These are phyloP conservation scores for Cheumatopsyche charites DNA, from an alignment of 1,140 invertebrate genomes.

Conservation along the genomic window DNA sequence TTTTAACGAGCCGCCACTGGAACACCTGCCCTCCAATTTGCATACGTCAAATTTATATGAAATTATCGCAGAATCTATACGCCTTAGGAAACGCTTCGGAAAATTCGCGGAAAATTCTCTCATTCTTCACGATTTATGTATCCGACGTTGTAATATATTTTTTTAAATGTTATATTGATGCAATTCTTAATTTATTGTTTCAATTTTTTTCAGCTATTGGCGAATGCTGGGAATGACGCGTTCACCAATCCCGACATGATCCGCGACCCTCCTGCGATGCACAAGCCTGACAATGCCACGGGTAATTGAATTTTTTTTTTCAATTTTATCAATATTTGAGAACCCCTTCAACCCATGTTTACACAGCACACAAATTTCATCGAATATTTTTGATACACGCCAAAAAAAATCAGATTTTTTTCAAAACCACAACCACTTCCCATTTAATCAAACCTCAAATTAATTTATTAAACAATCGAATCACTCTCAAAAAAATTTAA, in stretches of 20 bases:
- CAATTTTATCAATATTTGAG: no score
- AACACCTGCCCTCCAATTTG: constrained; percentile 34
- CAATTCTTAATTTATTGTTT: neutral
- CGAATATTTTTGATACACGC: no score
- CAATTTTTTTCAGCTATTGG: constrained; percentile 33
- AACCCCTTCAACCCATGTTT: no score
- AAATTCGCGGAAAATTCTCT: neutral
- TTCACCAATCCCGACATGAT: constrained; percentile 58
- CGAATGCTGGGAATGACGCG: constrained; percentile 48
- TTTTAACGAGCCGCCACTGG: constrained; percentile 29
- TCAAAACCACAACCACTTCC: no score
- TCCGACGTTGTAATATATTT: neutral
- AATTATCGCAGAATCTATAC: neutral
- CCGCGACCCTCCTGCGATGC: constrained; percentile 62
- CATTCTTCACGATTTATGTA: neutral
- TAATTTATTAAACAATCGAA: no score
- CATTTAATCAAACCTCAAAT: no score
- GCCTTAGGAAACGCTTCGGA: neutral
- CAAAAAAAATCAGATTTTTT: no score
- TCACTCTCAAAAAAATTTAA: no score
- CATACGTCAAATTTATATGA: constrained; percentile 29
- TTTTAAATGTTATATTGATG: neutral
- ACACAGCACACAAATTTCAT: no score
- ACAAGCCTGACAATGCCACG: constrained; percentile 58
- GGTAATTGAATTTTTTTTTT: constrained; percentile 51